Conservation (phyloP, 2,797 vertebrate genomes). For the Spinibarbus caldwelli region DNA sequence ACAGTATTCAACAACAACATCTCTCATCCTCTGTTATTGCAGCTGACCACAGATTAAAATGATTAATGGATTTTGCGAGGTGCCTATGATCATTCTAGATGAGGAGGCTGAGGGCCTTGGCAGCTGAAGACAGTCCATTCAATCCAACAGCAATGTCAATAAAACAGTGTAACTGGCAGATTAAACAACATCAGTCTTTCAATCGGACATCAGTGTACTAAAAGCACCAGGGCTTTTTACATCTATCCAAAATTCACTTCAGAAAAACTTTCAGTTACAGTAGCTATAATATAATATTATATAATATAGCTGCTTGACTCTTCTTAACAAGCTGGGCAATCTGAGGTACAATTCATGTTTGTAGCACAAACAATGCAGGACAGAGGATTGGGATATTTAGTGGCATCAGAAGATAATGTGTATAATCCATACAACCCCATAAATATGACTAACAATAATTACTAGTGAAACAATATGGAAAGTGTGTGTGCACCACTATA, state of each 20-base stretch:
- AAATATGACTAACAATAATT: conserved; percentile 5
- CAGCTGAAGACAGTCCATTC: not conserved
- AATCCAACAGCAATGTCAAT: not conserved
- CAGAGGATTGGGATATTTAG: not conserved
- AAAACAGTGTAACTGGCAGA: not conserved
- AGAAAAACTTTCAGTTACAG: not conserved
- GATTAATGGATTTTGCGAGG: not conserved
- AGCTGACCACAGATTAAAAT: conserved; percentile 14
- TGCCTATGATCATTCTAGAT: not conserved
- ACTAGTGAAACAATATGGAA: not conserved
- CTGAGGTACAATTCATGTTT: not conserved
- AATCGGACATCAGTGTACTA: not conserved
- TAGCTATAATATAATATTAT: not conserved
- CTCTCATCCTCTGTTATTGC: not conserved
- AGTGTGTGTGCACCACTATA: not conserved
- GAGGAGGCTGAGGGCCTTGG: not conserved
- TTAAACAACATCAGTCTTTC: not conserved
- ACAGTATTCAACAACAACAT: not conserved
- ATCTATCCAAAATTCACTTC: not conserved
- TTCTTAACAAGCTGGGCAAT: not conserved
- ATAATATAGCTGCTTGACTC: not conserved
- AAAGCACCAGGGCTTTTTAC: not conserved
- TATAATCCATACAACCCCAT: not conserved
- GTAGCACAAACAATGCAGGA: not conserved
- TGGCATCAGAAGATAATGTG: conserved; percentile 4